These are phyloP conservation scores for Actinemys pallida DNA, from an alignment of 2,113 vertebrate species.

Conservation along the genomic window DNA sequence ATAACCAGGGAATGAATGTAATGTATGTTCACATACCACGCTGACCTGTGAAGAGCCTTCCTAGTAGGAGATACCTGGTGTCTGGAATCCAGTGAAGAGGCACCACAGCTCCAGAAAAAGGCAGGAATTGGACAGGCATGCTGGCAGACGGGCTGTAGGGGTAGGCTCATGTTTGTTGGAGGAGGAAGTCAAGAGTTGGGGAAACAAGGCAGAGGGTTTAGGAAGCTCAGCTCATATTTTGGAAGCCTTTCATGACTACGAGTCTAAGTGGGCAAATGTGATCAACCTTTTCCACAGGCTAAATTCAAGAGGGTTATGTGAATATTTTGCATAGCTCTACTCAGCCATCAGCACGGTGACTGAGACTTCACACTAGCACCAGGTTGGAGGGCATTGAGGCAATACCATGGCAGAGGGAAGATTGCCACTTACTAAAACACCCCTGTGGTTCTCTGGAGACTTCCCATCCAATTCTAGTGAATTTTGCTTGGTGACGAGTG, in stretches of 20 bases:
- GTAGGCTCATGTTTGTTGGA: not conserved
- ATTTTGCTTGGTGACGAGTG: not conserved
- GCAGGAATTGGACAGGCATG: not conserved
- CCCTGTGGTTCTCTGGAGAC: not conserved
- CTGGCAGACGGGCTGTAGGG: not conserved
- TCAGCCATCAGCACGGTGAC: not conserved
- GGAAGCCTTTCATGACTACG: not conserved
- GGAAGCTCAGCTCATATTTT: too few species aligned
- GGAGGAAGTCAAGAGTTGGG: not conserved
- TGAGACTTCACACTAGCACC: not conserved
- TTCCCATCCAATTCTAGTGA: not conserved
- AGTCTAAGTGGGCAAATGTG: not conserved
- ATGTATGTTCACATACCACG: not conserved
- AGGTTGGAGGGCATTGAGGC: not conserved
- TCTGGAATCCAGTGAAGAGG: not conserved
- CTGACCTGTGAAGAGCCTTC: not conserved
- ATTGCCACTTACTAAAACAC: not conserved
- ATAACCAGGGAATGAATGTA: not conserved
- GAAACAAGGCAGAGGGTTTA: not conserved
- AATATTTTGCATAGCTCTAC: not conserved
- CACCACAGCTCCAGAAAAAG: not conserved
- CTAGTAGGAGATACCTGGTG: not conserved
- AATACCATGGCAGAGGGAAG: not conserved
- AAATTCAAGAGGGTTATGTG: not conserved
- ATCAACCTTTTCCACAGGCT: not conserved